These are phyloP conservation scores for Otus scops DNA, from an alignment of 2,797 vertebrate species.

Conservation along the genomic window DNA sequence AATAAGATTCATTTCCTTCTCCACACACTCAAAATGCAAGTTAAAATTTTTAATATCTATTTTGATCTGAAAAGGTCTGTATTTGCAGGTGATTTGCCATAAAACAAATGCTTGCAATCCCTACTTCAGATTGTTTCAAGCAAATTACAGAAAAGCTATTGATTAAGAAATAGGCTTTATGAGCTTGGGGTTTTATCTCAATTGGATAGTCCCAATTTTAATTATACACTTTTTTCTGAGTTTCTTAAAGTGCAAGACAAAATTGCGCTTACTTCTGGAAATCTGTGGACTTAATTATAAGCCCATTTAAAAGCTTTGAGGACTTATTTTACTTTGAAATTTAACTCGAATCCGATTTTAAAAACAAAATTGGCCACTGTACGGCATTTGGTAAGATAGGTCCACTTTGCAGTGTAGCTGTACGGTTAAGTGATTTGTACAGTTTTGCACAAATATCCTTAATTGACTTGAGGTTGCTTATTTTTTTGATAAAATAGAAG, in stretches of 20 bases:
- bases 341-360: not conserved
- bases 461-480: constrained; percentile 57
- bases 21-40: not conserved
- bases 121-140: not conserved
- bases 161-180: constrained; percentile 13
- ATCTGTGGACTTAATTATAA: not conserved
- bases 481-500: not conserved
- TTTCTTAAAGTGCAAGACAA: constrained; percentile 17
- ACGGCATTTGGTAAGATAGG: not conserved
- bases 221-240: not conserved
- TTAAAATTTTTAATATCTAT: not conserved
- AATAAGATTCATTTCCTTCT: constrained; percentile 13
- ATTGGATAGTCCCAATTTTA: constrained; percentile 34
- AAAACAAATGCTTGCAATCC: not conserved
- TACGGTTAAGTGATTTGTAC: constrained; percentile 17
- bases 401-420: not conserved
- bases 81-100: not conserved
- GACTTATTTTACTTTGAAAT: constrained; percentile 16
- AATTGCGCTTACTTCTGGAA: not conserved
- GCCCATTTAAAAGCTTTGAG: not conserved
- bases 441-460: constrained; percentile 29
- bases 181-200: not conserved
- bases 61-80: not conserved
- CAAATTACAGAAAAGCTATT: not conserved
- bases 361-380: not conserved